Conservation (phyloP, 2,113 vertebrate genomes). For the Stictonetta naevosa region DNA sequence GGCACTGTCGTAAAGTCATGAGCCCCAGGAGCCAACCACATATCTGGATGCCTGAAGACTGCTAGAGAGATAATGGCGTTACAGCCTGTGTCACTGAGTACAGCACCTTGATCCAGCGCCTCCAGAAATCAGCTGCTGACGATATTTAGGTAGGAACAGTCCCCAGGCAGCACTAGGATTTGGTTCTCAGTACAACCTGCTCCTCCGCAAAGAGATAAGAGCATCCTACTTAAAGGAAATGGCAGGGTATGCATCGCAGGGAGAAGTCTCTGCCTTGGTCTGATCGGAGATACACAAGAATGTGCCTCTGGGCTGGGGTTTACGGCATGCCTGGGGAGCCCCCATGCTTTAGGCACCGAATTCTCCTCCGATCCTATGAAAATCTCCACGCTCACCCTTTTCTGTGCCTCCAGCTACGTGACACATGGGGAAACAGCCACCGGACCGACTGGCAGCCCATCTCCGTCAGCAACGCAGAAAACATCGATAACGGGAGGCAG, state of each 20-base stretch:
- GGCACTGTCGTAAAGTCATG: accelerated
- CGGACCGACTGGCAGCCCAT: not conserved
- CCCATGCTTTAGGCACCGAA: not conserved
- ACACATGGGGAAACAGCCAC: not conserved
- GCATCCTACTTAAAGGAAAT: not conserved
- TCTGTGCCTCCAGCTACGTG: not conserved
- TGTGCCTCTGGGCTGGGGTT: not conserved
- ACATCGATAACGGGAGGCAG: not conserved
- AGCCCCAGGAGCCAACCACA: not conserved
- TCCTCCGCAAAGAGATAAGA: not conserved
- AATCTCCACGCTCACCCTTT: too few species aligned
- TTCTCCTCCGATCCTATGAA: not conserved
- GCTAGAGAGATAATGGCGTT: accelerated
- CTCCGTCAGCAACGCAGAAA: not conserved
- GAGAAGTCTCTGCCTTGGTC: not conserved
- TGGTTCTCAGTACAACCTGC: not conserved
- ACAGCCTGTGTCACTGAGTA: not conserved
- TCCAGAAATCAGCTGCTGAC: not conserved
- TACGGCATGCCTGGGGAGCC: not conserved
- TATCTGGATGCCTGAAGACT: not conserved
- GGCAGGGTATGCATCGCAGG: not conserved
- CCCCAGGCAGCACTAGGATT: not conserved
- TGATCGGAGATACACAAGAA: not conserved
- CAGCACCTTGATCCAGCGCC: not conserved
- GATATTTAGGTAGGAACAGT: not conserved